Evolutionary conservation across 2,113 vertebrate genomes (phyloP), one percentile per base, ranked within the genome.

Genomic region (Toxotes chatareus): DNA sequence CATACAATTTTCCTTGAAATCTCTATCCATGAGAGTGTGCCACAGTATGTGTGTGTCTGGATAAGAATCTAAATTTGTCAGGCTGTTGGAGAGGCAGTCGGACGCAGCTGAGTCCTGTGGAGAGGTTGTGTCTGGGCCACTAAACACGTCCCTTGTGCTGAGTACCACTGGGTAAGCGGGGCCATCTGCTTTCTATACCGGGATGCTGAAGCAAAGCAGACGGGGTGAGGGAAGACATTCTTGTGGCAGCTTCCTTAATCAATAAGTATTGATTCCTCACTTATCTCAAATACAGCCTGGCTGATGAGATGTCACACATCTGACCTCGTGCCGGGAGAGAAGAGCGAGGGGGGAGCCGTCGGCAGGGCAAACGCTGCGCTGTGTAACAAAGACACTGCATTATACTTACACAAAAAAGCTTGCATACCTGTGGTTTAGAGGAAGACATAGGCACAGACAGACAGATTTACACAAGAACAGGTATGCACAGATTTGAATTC

Each of bases 221-320:
- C 36, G 11, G 42, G 51, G 34, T 12, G 21, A 60, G 71, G 38
- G 27, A 67, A 40, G 66, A 71, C 32, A 57, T 83, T 83, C 76
- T 82, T 76, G 80, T 79, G 79, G 64, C 62, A 71, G 83, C 81
- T 69, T 51, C 51, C 32, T 73, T 68, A 78, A 93, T 94, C 92
- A 88, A 92, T 91, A 85, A 11, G 21, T 76, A 93, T 93, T 59
- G 90, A 94, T 92, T 89, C 61, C 31, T 69, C 76, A 81, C 83
- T 90, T 90, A 92, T 93, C 92, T 91, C 76, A 83, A 73, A 79
- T 76, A 55, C 80, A 78, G 90, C 49, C 67, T 21, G 72, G 83
- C 82, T 85, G 89, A 91, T 88, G 83, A 87, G 86, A 79, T 89
- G 83, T 76, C 85, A 80, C 76, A 79, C 76, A 63, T 83, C 47